phyloP scores from a whole-genome alignment of 1,140 invertebrate species.

The Schlechtendalia chinensis region DNA sequence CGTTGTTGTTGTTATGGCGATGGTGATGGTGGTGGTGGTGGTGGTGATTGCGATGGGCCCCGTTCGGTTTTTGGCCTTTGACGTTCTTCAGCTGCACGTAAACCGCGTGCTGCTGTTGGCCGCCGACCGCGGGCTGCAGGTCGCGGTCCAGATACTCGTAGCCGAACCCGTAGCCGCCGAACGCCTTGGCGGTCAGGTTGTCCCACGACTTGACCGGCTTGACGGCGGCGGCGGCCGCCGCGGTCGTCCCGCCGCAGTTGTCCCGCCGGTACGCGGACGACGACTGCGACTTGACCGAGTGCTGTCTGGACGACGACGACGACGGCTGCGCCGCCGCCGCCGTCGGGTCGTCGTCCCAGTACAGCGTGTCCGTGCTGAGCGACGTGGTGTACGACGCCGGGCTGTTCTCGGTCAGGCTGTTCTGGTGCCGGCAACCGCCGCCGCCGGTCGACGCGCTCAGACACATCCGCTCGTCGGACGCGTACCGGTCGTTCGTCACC shows the following conservation, averaged over 20 bases:
- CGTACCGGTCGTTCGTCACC: slow-evolving; percentile 26
- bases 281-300: slow-evolving; percentile 54
- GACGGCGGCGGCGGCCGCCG: slow-evolving; percentile 59
- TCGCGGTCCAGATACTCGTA: slow-evolving; percentile 64
- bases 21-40: neutral
- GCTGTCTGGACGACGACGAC: slow-evolving; percentile 50
- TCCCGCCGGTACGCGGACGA: slow-evolving; percentile 49
- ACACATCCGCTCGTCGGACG: slow-evolving; percentile 36
- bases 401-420: slow-evolving; percentile 60
- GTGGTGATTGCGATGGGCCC: slow-evolving; percentile 40
- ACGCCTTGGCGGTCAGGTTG: slow-evolving; percentile 77
- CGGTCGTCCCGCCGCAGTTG: slow-evolving; percentile 60
- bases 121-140: slow-evolving; percentile 42
- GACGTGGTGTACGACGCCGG: slow-evolving; percentile 77
- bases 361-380: slow-evolving; percentile 77
- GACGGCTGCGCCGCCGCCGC: neutral
- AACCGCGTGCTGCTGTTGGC: slow-evolving; percentile 42
- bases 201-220: slow-evolving; percentile 82
- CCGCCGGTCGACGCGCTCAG: slow-evolving; percentile 16
- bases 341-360: slow-evolving; percentile 64
- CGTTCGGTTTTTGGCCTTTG: slow-evolving; percentile 42
- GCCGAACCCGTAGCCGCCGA: slow-evolving; percentile 78
- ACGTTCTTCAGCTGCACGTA: slow-evolving; percentile 24
- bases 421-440: neutral
- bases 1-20: neutral